Base-by-base conservation (phyloP, 2,888 invertebrate genomes). In the Rotaria magnacalcarata region DNA sequence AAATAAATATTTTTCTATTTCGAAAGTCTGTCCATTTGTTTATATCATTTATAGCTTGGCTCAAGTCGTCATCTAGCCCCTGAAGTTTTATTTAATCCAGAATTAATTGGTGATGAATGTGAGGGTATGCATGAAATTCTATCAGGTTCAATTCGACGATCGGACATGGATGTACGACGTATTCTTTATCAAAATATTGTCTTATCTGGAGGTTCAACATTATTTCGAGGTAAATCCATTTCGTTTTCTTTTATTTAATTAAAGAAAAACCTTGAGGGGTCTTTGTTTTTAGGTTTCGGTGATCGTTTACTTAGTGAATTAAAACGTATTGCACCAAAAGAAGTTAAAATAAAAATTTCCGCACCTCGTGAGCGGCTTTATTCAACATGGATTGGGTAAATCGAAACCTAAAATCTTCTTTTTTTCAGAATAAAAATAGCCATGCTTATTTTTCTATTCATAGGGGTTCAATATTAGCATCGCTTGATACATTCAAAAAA, bases 401-500 rank as follows among this genome's bases (percentile, higher is more conserved):
- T 88, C 58, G 11, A 19, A 43, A n/a, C 16, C 14, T 0, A 75
- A 54, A 60, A 74, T 84, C 43, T 24, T 21, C 27, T 67, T 74
- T 50, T 34, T 58, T n/a, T 47, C 27, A 74, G 19, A 43, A 75
- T 52, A 67, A 52, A 14, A 21, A 52, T 84, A 19, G 10, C 19
- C 7, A 43, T 85, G 10, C 6, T 27, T 60, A 47, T 56, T 41
- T 56, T 60, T 74, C 34, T 2, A 27, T 67, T 6, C 90, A 43
- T 89, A 92, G 92, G 85, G 98, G 97, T 87, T 98, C 98, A 54
- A 99, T 99, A 92, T 93, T 99, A 88, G 99, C 98, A 21, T 97
- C 97, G n/a, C 93, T 99, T 88, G 99, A 99, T 92, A 98, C 99
- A 16, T 99, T 99, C 93, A 96, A 97, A 90, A 96, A 96, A 92